These are phyloP conservation scores for Xiphydria camelus DNA, from an alignment of 2,888 invertebrate genomes.

Conservation along the genomic window DNA sequence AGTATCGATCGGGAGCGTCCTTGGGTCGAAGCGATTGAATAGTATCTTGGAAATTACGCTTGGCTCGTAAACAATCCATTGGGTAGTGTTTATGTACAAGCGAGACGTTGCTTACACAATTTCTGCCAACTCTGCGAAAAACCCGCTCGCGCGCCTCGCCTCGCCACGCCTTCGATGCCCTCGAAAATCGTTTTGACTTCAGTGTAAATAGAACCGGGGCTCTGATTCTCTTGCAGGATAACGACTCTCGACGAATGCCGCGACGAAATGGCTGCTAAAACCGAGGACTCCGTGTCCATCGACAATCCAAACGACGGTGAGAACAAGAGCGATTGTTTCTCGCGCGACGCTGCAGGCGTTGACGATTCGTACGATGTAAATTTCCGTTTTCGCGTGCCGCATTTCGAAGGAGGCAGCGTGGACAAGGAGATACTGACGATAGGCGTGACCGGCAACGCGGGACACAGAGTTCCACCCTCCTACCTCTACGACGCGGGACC, in stretches of 20 bases:
- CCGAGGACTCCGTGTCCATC: conserved; percentile 48
- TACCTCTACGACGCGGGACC: conserved; percentile 47
- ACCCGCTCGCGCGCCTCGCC: conserved; percentile 23
- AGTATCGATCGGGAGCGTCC: too few species aligned
- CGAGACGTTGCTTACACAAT: too few species aligned
- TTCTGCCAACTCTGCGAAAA: background rate
- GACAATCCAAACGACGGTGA: conserved; percentile 51
- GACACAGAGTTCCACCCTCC: conserved; percentile 47
- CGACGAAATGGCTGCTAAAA: conserved; percentile 48
- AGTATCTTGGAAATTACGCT: too few species aligned
- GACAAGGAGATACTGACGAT: conserved; percentile 27
- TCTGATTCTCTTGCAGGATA: background rate
- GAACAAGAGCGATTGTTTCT: too few species aligned
- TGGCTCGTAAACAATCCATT: too few species aligned
- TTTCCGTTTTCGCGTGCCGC: background rate
- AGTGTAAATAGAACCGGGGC: too few species aligned
- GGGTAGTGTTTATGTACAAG: too few species aligned
- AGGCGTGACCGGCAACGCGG: conserved; percentile 37
- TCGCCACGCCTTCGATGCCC: conserved; percentile 12
- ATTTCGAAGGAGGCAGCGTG: conserved; percentile 10
- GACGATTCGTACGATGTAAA: too few species aligned
- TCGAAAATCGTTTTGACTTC: conserved; percentile 20
- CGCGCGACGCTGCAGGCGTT: too few species aligned
- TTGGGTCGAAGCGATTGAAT: too few species aligned
- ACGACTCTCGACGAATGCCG: background rate